Base-by-base conservation (phyloP, 1,140 invertebrate species). In the Drosophila nikananu region DNA sequence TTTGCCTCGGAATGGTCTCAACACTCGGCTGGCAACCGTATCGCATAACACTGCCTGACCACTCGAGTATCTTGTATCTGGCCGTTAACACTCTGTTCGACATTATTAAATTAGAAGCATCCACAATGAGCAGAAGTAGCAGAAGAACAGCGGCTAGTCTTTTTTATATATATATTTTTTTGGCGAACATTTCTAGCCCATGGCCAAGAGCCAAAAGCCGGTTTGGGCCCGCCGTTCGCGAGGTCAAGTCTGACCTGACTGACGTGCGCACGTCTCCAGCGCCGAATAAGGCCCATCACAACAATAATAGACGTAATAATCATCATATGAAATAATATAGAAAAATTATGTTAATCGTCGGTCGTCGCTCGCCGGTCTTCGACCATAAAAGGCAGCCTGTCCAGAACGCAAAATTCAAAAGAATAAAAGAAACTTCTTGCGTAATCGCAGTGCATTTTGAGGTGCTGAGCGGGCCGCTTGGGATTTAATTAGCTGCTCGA, bases 331-430 rank as follows among this genome's bases (percentile, higher is more conserved):
- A 90, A 84, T 89, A 90, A 84, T 89, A 84, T 76, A 78, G 62
- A 76, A 83, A 84, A 78, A 89, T 87, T 87, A 87, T 87, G 84
- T 68, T 84, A 87, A 87, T 90, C 74, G 55, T 10, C 32, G 49
- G 49, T 32, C 52, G 52, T 17, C 30, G 52, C 19, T 23, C 32
- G 52, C 32, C 19, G 54, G 35, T 35, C 27, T 19, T 44, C 30
- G 42, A n/a, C 62, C 77, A 62, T 72, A 78, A 81, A 84, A 79
- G 86, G 86, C 65, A 81, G 81, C 78, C 57, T 65, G 75, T 39
- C 44, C 72, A 23, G 35, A 64, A 37, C 35, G 21, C 35, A 12
- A 39, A 39, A n/a, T 17, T 23, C 21, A 17, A 23, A n/a, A 27
- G 15, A 55, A 10, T 10, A n/a, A 30, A 46, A 63, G 57, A 77